Evolutionary conservation across 35 echinoderm and acorn worm genomes (phyloP), one percentile per base, ranked within the genome.

Genomic region (Apostichopus parvimensis): DNA sequence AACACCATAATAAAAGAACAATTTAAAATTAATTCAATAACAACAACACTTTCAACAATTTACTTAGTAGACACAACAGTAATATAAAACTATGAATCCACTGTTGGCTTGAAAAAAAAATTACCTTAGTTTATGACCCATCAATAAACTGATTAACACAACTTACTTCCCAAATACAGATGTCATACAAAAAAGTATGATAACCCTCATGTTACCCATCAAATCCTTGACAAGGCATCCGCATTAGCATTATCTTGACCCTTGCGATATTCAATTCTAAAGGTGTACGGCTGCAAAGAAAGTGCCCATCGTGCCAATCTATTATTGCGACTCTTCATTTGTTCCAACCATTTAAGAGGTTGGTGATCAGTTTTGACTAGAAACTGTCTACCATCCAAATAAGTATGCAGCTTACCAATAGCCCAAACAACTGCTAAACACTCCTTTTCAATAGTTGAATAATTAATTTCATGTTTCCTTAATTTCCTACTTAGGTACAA

Each of bases 361-460:
- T 91, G 72, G 90, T 91, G 72, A 57, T 91, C 90, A 9, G 90
- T 91, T 15, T 79, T n/a, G 22, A 91, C 34, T 52, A 78, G n/a
- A 28, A 78, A 78, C 25, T 78, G 76, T 78, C 76, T 78, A 11
- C 76, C 76, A 78, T 78, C 76, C 20, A 78, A 20, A 20, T 78
- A 78, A 9, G 76, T 78, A 22, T 86, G 56, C 91, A 83, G 89
- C 77, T 92, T 95, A 22, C 90, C 77, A 17, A 95, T 61, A 22
- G 94, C 90, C 83, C 85, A 92, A 28, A 28, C 26, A 28, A 21
- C 89, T 60, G 52, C 87, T 25, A 8, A 90, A 90, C 53, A 95
- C 55, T 95, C 94, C 64, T 92, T 89, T 53, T 95, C 94, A 2
- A 81, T 92, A 77, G 28, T 4, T 89, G 86, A 28, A 59, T 88